Conservation (phyloP, 2,113 vertebrate species). For the Gila orcuttii region DNA sequence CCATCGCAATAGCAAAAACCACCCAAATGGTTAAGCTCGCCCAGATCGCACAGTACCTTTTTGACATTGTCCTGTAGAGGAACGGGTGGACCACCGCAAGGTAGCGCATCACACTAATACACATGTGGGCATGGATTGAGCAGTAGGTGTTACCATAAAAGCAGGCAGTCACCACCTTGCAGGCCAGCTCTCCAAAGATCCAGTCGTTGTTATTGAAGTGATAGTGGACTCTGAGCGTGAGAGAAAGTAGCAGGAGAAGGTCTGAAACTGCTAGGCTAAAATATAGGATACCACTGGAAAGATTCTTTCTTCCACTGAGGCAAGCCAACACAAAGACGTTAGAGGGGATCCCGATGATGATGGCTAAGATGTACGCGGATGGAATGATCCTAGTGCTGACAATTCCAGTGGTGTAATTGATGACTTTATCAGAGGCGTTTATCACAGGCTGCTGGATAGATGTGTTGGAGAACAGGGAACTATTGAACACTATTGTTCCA, state of each 20-base stretch:
- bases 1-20: conserved; percentile 75
- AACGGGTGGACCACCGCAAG: conserved; percentile 89
- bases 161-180: conserved; percentile 76
- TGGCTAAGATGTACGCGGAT: conserved; percentile 74
- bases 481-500: background rate
- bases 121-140: conserved; percentile 83
- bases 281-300: conserved; percentile 80
- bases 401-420: conserved; percentile 75
- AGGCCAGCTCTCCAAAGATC: conserved; percentile 87
- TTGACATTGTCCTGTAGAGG: conserved; percentile 81
- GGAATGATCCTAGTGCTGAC: conserved; percentile 85
- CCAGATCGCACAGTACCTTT: conserved; percentile 68
- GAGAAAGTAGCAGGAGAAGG: conserved; percentile 82
- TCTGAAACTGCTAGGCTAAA: conserved; percentile 85
- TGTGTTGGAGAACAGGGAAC: background rate
- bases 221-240: conserved; percentile 85
- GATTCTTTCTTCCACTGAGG: conserved; percentile 75
- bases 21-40: conserved; percentile 79
- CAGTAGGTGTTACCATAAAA: conserved; percentile 93
- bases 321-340: conserved; percentile 81
- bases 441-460: conserved; percentile 52
- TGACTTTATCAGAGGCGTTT: conserved; percentile 47
- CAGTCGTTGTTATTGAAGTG: conserved; percentile 87
- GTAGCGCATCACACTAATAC: conserved; percentile 87
- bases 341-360: conserved; percentile 83